phyloP scores from a whole-genome alignment of 1,140 invertebrate species.

The Pseudomyrmex sp. region DNA sequence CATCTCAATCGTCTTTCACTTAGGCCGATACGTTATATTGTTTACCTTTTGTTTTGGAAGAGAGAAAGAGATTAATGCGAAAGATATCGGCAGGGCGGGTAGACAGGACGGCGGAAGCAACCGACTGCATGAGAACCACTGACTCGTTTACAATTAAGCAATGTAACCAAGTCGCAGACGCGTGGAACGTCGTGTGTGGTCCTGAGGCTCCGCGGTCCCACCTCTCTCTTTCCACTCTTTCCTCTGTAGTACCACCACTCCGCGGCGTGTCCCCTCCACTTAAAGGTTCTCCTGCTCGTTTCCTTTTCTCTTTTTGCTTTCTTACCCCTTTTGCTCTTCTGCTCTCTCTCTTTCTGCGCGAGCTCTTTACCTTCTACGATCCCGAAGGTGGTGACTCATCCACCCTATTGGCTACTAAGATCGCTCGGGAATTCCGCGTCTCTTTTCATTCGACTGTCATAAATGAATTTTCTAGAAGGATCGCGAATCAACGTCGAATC shows the following conservation, averaged over 20 bases:
- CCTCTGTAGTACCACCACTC: constrained; percentile 71
- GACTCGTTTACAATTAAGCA: constrained; percentile 85
- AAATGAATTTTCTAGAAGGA: constrained; percentile 42
- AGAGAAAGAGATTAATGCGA: background rate
- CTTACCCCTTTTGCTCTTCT: constrained; percentile 47
- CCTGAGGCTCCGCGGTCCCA: constrained; percentile 79
- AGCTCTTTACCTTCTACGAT: constrained; percentile 71
- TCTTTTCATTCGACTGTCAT: constrained; percentile 52
- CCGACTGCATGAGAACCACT: constrained; percentile 79
- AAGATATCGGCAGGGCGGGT: constrained; percentile 4
- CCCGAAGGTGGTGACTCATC: constrained; percentile 76
- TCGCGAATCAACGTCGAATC: background rate
- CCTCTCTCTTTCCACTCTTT: constrained; percentile 80
- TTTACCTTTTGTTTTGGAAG: background rate
- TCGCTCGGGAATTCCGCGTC: constrained; percentile 77
- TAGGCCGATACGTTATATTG: no score
- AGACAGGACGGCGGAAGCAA: background rate
- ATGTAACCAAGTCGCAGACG: constrained; percentile 85
- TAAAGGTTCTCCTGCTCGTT: constrained; percentile 65
- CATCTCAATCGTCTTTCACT: no score
- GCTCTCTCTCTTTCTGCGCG: constrained; percentile 47
- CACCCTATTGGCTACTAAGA: constrained; percentile 71
- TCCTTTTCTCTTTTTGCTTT: constrained; percentile 60
- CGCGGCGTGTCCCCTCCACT: constrained; percentile 61
- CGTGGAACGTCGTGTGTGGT: constrained; percentile 85